Base-by-base conservation (phyloP, 2,888 invertebrate species). In the Malachius bipustulatus region DNA sequence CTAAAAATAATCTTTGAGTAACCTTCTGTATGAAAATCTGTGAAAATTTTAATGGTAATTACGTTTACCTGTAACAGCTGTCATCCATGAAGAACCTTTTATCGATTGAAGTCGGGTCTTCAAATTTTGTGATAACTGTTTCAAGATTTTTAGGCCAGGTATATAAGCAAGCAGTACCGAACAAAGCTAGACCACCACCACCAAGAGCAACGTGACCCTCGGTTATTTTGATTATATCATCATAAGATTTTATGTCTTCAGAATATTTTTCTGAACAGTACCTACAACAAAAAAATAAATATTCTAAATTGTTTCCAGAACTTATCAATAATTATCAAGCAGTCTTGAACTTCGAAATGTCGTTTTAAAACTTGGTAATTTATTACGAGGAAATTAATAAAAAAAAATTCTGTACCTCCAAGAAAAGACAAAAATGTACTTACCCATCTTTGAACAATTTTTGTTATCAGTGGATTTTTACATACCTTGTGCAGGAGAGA, bases 201-300 rank as follows among this genome's bases (percentile, higher is more conserved):
- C 93, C 93, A 38, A 93, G 66, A 1, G 93, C 91, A n/a, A 84
- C 84, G 59, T 90, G 82, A 1, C 79, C 88, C 55, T 79, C 74
- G 4, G 82, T 77, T 43, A 79, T 66, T 2, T 70, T 67, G 47
- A 77, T 64, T 16, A 78, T 75, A 55, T 78, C 80, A 32, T 77
- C 75, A 54, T 83, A 79, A 1, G 75, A 73, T 57, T 70, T 69
- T 29, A 70, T 71, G 32, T 73, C 70, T 2, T 70, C 65, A 16
- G 47, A 36, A 31, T 47, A 54, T 27, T 46, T 43, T 15, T 48
- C 47, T 4, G 49, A 49, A 15, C 42, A 34, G 34, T 56, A 56
- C 19, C 43, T 43, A n/a, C 4, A 37, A 40, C 11, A 34, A 30
- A 29, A 10, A 26, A 14, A 9, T 16, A n/a, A 26, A 36, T 10